These are phyloP conservation scores for Neodon shergylaensis DNA, from an alignment of 2,113 vertebrate species.

Conservation along the genomic window DNA sequence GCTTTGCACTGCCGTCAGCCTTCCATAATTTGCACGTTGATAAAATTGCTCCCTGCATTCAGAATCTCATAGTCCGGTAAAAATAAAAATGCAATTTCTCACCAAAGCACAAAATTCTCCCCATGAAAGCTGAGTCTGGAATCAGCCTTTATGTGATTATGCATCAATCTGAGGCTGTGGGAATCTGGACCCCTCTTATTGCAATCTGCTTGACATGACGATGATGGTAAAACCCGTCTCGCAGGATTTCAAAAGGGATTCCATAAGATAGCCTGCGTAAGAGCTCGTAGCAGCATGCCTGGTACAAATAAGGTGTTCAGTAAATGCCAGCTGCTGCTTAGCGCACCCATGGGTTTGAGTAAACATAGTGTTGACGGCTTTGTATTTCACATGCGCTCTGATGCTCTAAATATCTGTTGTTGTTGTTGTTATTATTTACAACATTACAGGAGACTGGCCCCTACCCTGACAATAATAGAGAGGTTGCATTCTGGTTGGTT, in stretches of 20 bases:
- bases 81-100: not conserved
- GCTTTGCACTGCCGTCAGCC: not conserved
- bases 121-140: not conserved
- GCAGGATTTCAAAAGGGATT: not conserved
- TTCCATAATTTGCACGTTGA: not conserved
- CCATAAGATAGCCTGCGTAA: not conserved
- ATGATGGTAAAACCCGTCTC: not conserved
- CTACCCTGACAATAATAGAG: not conserved
- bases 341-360: too few species aligned
- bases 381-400: not conserved
- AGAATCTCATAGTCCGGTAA: not conserved
- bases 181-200: not conserved
- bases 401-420: not conserved
- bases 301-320: not conserved
- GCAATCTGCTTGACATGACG: constrained; percentile 5
- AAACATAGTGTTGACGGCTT: not conserved
- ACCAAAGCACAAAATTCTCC: not conserved
- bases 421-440: not conserved
- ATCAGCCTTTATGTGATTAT: not conserved
- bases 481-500: not conserved
- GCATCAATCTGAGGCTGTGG: not conserved
- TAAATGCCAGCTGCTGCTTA: not conserved
- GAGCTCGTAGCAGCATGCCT: not conserved
- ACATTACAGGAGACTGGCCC: not conserved
- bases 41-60: not conserved